phyloP scores from a whole-genome alignment of 1,140 invertebrate genomes.

The Phymorhynchus buccinoides region DNA sequence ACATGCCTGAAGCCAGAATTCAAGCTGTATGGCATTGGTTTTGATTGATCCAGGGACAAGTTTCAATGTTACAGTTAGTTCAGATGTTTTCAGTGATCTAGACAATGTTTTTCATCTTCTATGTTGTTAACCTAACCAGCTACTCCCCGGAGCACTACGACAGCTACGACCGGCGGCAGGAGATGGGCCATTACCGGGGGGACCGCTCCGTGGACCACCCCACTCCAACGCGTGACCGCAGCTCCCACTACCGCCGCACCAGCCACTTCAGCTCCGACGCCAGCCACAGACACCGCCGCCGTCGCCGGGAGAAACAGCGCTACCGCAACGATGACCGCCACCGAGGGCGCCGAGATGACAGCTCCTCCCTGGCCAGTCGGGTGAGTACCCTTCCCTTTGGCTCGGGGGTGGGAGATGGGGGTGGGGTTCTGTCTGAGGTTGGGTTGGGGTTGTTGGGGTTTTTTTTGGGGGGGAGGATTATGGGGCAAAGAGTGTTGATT shows the following conservation, averaged over 20 bases:
- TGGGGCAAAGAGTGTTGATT: neutral
- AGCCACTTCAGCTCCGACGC: conserved; percentile 43
- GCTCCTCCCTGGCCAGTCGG: conserved; percentile 50
- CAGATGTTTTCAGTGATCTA: too few species aligned
- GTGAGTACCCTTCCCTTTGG: conserved; percentile 43
- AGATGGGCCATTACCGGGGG: conserved; percentile 49
- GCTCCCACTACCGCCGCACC: conserved; percentile 44
- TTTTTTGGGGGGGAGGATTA: neutral
- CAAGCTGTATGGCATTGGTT: too few species aligned
- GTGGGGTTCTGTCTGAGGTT: too few species aligned
- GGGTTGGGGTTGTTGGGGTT: too few species aligned
- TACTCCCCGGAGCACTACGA: conserved; percentile 36
- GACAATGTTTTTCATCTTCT: too few species aligned
- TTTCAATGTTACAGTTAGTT: too few species aligned
- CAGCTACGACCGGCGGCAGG: conserved; percentile 43
- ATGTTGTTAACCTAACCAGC: too few species aligned
- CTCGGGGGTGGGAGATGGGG: too few species aligned
- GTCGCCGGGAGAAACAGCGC: conserved; percentile 26
- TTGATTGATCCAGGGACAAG: too few species aligned
- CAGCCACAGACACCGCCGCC: conserved; percentile 50
- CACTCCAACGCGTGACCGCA: neutral
- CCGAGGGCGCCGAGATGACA: neutral
- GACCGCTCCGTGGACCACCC: conserved; percentile 37
- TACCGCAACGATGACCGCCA: conserved; percentile 15
- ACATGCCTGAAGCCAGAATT: too few species aligned